These are phyloP conservation scores for Epirrita christyi DNA, from an alignment of 2,888 invertebrate species.

Conservation along the genomic window DNA sequence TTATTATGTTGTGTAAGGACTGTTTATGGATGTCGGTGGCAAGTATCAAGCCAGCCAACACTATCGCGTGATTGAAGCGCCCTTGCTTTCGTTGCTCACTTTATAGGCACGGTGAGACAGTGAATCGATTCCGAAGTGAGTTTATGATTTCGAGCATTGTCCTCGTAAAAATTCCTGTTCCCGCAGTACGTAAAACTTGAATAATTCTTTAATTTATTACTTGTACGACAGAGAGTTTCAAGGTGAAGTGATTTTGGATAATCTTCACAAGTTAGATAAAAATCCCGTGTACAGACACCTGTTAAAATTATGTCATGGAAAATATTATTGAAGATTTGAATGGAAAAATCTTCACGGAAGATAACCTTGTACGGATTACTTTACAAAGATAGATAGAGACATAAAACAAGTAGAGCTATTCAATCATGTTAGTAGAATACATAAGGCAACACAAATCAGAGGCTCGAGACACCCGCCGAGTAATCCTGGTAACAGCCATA, in stretches of 20 bases:
- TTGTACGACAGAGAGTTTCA: constrained; percentile 17
- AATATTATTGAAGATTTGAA: neutral
- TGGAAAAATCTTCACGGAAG: neutral
- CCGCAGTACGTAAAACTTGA: constrained; percentile 37
- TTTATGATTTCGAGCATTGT: constrained; percentile 60
- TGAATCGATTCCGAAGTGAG: constrained; percentile 58
- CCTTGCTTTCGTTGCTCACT: constrained; percentile 47
- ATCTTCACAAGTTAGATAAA: no score
- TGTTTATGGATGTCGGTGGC: constrained; percentile 7
- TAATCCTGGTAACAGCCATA: constrained; percentile 61
- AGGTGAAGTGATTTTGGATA: constrained; percentile 9
- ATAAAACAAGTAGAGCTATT: no score
- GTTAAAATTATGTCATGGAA: no score
- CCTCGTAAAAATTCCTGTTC: constrained; percentile 54
- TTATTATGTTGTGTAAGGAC: constrained; percentile 46
- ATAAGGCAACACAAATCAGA: constrained; percentile 21
- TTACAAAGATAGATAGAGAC: no score
- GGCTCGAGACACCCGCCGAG: constrained; percentile 64
- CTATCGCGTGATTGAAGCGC: constrained; percentile 52
- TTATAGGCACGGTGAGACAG: constrained; percentile 44
- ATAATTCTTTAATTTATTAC: constrained; percentile 23
- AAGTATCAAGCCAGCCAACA: constrained; percentile 34
- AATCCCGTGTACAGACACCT: no score
- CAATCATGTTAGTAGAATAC: neutral
- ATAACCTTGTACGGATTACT: no score